phyloP scores from a whole-genome alignment of 2,888 invertebrate genomes.

The Leucophenga maculata region DNA sequence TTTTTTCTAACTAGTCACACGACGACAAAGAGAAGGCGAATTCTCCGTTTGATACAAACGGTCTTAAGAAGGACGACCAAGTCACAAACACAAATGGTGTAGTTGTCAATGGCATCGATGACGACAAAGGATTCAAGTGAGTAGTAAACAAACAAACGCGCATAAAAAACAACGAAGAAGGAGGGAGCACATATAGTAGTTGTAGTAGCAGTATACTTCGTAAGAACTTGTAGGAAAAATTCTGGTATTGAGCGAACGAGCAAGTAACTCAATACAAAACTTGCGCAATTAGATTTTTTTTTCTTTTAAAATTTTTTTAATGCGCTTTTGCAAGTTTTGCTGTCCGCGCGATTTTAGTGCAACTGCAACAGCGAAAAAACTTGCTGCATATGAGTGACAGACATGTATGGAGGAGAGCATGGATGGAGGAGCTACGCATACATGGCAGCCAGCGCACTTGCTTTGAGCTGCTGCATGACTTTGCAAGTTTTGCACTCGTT shows the following conservation, averaged over 20 bases:
- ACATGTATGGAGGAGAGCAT: background rate
- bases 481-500: conserved; percentile 23
- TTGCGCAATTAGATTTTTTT: background rate
- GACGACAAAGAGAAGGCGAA: conserved; percentile 76
- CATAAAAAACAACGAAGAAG: too few species aligned
- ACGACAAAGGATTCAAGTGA: conserved; percentile 93
- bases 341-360: too few species aligned
- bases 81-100: conserved; percentile 76
- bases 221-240: conserved; percentile 21
- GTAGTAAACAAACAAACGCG: conserved; percentile 75
- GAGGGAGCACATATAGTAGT: background rate
- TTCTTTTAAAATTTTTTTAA: conserved; percentile 11
- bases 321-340: background rate
- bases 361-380: background rate
- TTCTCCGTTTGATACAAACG: conserved; percentile 74
- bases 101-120: conserved; percentile 82
- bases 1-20: conserved; percentile 62
- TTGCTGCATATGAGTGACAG: background rate
- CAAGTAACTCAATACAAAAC: background rate
- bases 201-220: too few species aligned
- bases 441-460: conserved; percentile 9
- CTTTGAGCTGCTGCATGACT: background rate
- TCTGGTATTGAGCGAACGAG: conserved; percentile 28
- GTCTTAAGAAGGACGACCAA: conserved; percentile 74
- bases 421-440: background rate